These are phyloP conservation scores for Platorchestia sp. DNA, from an alignment of 1,140 invertebrate genomes.

Conservation along the genomic window DNA sequence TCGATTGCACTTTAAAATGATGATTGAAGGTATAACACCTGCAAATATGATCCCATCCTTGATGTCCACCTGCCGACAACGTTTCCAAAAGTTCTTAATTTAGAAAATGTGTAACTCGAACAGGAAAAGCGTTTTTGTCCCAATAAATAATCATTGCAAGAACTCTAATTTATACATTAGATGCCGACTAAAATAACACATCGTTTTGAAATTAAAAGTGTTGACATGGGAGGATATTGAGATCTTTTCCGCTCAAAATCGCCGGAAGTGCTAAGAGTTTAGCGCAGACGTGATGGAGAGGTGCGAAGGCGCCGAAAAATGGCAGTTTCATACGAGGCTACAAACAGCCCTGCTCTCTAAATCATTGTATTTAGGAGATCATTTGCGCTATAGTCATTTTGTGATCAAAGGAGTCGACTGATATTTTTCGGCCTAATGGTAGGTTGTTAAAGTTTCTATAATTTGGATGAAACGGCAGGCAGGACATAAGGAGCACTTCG, in stretches of 20 bases:
- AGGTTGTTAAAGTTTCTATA: neutral
- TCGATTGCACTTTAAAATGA: neutral
- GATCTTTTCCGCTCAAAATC: constrained; percentile 45
- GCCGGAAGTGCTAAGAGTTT: neutral
- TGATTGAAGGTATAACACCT: no score
- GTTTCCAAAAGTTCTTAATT: neutral
- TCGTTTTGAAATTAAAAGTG: constrained; percentile 52
- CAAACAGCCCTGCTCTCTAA: neutral
- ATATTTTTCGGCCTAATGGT: neutral
- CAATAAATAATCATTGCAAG: neutral
- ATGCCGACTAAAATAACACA: constrained; percentile 37
- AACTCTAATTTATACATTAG: constrained; percentile 47
- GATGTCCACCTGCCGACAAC: neutral
- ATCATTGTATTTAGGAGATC: constrained; percentile 33
- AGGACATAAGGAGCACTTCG: neutral
- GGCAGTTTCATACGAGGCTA: neutral
- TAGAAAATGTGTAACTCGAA: neutral
- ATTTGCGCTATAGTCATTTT: neutral
- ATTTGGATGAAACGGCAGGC: neutral
- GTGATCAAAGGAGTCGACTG: neutral
- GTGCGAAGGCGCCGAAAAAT: constrained; percentile 26
- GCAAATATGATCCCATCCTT: no score
- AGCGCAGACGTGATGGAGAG: neutral
- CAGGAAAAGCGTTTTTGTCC: neutral
- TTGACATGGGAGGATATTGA: constrained; percentile 50